Conservation (phyloP, 2,113 vertebrate species). For the Syngnathus typhle region DNA sequence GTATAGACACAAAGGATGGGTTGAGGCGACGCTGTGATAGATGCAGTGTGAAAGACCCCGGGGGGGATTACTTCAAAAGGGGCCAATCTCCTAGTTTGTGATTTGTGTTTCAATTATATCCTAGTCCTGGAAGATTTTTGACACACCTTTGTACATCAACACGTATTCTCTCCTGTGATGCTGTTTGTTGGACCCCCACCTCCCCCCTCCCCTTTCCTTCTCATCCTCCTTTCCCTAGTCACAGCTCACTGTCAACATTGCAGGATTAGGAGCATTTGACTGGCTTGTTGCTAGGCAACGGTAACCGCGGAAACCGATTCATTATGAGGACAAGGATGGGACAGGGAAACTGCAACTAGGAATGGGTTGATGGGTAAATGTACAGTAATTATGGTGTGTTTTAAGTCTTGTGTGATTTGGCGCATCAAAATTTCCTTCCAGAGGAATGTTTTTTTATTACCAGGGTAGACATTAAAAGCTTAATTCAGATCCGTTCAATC, state of each 20-base stretch:
- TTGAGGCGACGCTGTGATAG: neutral
- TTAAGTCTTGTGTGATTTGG: constrained; percentile 31
- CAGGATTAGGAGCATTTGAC: constrained; percentile 77
- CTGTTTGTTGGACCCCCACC: constrained; percentile 36
- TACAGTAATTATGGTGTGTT: constrained; percentile 57
- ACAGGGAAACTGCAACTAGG: constrained; percentile 65
- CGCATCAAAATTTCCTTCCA: constrained; percentile 17
- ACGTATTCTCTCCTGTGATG: constrained; percentile 32
- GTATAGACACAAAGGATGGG: neutral
- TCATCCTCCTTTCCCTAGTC: constrained; percentile 58
- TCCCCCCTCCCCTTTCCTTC: constrained; percentile 25
- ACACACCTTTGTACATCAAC: constrained; percentile 14
- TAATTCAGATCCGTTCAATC: neutral
- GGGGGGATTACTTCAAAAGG: neutral
- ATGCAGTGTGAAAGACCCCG: neutral
- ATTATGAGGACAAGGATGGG: constrained; percentile 73
- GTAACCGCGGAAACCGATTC: constrained; percentile 67
- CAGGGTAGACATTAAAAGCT: constrained; percentile 6
- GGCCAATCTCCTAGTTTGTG: neutral
- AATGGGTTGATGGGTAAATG: constrained; percentile 61
- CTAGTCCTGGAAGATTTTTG: neutral
- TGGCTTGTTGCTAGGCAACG: constrained; percentile 74
- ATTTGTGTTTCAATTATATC: neutral
- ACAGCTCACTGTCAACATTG: constrained; percentile 75
- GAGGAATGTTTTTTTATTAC: neutral